phyloP scores from a whole-genome alignment of 1,140 invertebrate genomes.

The Camponotus vicinus region DNA sequence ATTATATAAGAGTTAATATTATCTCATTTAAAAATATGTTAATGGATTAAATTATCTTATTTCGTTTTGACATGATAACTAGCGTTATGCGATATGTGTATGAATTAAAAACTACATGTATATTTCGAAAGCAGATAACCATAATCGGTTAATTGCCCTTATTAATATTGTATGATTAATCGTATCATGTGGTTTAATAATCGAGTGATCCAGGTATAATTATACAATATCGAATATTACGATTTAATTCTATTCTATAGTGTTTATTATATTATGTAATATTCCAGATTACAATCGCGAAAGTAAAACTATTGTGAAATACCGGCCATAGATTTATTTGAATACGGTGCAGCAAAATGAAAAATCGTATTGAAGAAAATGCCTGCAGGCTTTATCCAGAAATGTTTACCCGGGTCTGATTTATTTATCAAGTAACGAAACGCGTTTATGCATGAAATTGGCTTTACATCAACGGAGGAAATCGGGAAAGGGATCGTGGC shows the following conservation, averaged over 20 bases:
- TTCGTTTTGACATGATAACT: neutral
- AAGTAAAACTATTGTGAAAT: neutral
- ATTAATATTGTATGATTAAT: constrained; percentile 46
- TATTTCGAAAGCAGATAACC: constrained; percentile 13
- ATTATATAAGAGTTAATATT: neutral
- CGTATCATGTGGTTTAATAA: constrained; percentile 42
- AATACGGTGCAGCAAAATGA: neutral
- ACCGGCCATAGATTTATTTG: neutral
- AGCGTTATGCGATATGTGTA: neutral
- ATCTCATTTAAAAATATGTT: neutral
- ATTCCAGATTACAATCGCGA: constrained; percentile 17
- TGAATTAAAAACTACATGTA: neutral
- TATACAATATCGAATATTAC: constrained; percentile 19
- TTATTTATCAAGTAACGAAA: constrained; percentile 1
- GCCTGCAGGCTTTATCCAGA: neutral
- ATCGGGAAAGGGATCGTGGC: neutral
- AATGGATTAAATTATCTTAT: constrained; percentile 15
- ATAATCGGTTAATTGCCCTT: constrained; percentile 33
- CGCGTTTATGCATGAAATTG: neutral
- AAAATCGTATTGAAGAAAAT: neutral
- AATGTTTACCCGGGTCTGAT: neutral
- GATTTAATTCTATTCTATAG: constrained; percentile 27
- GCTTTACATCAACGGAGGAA: neutral
- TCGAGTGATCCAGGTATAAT: constrained; percentile 11
- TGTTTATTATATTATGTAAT: neutral